These are phyloP conservation scores for Gadus macrocephalus DNA, from an alignment of 2,113 vertebrate species.

Conservation along the genomic window DNA sequence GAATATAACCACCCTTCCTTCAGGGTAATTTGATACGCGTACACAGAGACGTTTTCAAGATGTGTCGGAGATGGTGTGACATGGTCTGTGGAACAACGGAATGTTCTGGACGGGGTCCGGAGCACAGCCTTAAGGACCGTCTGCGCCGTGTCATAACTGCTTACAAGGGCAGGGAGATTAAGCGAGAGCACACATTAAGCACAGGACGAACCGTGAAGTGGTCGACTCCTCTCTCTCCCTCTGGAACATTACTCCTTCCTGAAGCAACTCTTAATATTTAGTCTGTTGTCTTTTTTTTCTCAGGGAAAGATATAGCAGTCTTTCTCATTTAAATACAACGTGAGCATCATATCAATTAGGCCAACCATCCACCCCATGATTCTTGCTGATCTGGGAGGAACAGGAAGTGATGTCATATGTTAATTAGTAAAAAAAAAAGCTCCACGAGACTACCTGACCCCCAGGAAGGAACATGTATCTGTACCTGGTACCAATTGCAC, in stretches of 20 bases:
- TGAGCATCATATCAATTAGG: too few relatives aligned
- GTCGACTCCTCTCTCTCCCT: background rate
- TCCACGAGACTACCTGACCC: too few relatives aligned
- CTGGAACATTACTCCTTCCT: background rate
- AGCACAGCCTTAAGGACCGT: slow-evolving; percentile 35
- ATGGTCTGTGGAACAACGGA: slow-evolving; percentile 20
- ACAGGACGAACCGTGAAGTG: slow-evolving; percentile 7
- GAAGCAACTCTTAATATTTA: background rate
- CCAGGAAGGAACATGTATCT: too few relatives aligned
- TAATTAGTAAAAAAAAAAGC: too few relatives aligned
- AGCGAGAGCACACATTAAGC: slow-evolving; percentile 13
- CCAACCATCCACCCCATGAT: too few relatives aligned
- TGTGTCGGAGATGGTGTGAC: background rate
- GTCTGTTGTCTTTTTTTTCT: background rate
- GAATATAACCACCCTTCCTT: too few relatives aligned
- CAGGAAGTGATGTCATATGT: too few relatives aligned
- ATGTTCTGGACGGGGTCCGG: slow-evolving; percentile 11
- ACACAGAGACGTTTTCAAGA: background rate
- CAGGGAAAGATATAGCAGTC: background rate
- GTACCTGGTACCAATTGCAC: too few relatives aligned
- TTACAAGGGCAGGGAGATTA: slow-evolving; percentile 38
- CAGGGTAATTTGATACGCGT: too few relatives aligned
- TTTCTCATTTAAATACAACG: too few relatives aligned
- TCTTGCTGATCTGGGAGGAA: too few relatives aligned
- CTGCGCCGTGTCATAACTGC: slow-evolving; percentile 32